phyloP scores from a whole-genome alignment of 1,140 invertebrate genomes.

The Leptinotarsa defecta region DNA sequence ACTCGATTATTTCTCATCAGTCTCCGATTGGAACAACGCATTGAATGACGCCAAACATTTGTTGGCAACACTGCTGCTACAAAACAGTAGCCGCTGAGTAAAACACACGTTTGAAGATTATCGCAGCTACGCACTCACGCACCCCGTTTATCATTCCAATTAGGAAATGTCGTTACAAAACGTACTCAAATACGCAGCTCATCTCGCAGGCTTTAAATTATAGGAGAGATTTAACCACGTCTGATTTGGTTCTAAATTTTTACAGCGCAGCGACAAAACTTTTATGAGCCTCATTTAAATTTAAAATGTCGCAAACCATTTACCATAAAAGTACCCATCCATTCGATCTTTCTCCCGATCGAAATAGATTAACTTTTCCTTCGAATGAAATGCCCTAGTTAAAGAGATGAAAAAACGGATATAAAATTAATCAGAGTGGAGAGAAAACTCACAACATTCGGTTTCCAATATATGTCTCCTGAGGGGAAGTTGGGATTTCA shows the following conservation, averaged over 20 bases:
- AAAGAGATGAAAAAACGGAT: conserved; percentile 20
- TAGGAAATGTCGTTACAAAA: conserved; percentile 38
- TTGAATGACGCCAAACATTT: background rate
- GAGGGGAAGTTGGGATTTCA: background rate
- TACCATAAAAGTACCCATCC: conserved; percentile 31
- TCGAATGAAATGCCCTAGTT: conserved; percentile 18
- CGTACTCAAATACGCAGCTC: conserved; percentile 19
- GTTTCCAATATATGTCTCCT: conserved; percentile 5
- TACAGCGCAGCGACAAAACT: conserved; percentile 26
- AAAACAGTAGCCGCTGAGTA: conserved; percentile 15
- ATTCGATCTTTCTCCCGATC: conserved; percentile 15
- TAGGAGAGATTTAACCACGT: conserved; percentile 30
- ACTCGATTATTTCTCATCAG: conserved; percentile 33
- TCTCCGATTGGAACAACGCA: too few species aligned
- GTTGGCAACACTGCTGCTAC: background rate
- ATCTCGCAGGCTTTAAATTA: conserved; percentile 33
- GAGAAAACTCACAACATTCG: conserved; percentile 9
- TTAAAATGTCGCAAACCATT: conserved; percentile 37
- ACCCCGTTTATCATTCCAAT: conserved; percentile 38
- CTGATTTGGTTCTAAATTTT: conserved; percentile 33
- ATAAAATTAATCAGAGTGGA: conserved; percentile 23
- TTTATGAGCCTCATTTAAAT: conserved; percentile 40
- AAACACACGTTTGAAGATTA: conserved; percentile 35
- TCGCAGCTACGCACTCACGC: conserved; percentile 26
- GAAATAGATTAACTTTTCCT: conserved; percentile 20